Base-by-base conservation (phyloP, 2,888 invertebrate species). In the Falcaria lacertinaria region DNA sequence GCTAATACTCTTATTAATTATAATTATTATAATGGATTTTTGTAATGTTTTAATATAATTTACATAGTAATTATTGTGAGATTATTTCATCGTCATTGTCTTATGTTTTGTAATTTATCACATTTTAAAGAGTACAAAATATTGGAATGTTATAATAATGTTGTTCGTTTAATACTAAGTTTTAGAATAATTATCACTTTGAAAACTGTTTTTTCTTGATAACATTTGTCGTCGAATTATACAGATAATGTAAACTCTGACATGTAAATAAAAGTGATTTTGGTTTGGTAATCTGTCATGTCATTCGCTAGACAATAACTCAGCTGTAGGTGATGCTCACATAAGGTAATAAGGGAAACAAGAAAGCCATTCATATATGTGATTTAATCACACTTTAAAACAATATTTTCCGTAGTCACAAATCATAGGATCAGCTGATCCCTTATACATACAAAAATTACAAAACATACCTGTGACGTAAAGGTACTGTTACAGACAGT, bases 71-170 rank as follows among this genome's bases (percentile, higher is more conserved):
- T 78, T 81, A 82, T 83, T 85, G 80, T 78, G 86, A 81, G 82
- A 79, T 74, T 80, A 73, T 72, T 75, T 69, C 73, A 74, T 66
- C 78, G 57, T 64, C 69, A 70, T 69, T 79, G 78, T 80, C 81
- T 66, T 75, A 70, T 78, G 81, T 85, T 87, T 88, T 86, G 84
- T 88, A 86, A 87, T 87, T 88, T 88, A 87, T 87, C 83, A 83
- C 85, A 85, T 86, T 87, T 87, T 86, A 86, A 82, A 87, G 86
- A 87, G 87, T 87, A 88, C 85, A 86, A 88, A 87, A 82, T 88
- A 87, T 88, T 84, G 84, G 86, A 84, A 85, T 84, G 88, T 88
- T 88, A 86, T 84, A 67, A 77, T 83, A 84, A 84, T 84, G 82
- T 88, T 88, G 85, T 86, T 88, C 80, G 69, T 72, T 69, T 86